Conservation (phyloP, 2,888 invertebrate genomes). For the Sussaba pulchella region DNA sequence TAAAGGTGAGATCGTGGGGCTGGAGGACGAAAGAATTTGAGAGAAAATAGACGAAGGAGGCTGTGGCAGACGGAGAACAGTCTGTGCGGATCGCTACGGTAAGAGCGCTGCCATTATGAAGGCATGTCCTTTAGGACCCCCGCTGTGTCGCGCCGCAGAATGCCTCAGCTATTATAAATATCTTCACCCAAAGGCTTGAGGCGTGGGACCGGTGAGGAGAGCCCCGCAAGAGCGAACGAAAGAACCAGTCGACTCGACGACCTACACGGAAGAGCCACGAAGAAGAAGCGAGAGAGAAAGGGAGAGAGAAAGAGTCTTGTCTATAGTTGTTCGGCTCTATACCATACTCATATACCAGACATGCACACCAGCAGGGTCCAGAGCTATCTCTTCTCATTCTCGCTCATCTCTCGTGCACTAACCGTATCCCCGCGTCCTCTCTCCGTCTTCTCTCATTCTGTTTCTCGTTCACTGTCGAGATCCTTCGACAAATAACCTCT, state of each 20-base stretch:
- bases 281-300: conserved; percentile 18
- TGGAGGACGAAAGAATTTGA: conserved; percentile 25
- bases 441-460: conserved; percentile 49
- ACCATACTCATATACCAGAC: conserved; percentile 14
- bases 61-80: conserved; percentile 27
- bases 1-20: conserved; percentile 21
- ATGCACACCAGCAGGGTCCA: conserved; percentile 12
- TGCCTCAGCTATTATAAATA: conserved; percentile 80
- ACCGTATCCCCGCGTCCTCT: conserved; percentile 21
- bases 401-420: conserved; percentile 32
- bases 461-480: conserved; percentile 50
- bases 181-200: conserved; percentile 77
- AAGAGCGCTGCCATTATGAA: conserved; percentile 73
- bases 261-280: conserved; percentile 8
- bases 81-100: background rate
- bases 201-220: conserved; percentile 74
- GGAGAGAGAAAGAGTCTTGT: conserved; percentile 62
- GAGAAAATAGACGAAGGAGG: conserved; percentile 27
- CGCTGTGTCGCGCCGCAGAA: conserved; percentile 77
- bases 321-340: conserved; percentile 32
- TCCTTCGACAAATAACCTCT: conserved; percentile 16
- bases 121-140: conserved; percentile 80
- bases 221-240: conserved; percentile 40
- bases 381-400: conserved; percentile 49
- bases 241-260: conserved; percentile 25